Base-by-base conservation (phyloP, 2,113 vertebrate genomes). In the Amia ocellicauda region DNA sequence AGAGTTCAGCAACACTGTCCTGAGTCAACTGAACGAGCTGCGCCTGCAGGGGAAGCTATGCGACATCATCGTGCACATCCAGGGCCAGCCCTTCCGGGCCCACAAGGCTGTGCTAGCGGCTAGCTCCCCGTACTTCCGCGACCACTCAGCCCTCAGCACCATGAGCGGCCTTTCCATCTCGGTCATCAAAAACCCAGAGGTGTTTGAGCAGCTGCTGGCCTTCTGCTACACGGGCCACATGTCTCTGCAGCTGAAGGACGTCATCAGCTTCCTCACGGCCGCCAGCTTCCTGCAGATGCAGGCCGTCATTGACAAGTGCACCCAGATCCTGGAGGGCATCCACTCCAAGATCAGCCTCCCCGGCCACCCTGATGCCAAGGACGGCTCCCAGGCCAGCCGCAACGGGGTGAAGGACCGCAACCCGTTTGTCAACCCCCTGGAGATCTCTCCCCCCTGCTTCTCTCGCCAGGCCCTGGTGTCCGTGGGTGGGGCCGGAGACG, bases 201-300 rank as follows among this genome's bases (percentile, higher is more conserved):
- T 99, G 74, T 99, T 99, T 62, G 96, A 98, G 74, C 95, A 95
- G 87, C 87, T 99, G 75, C 91, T 99, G 51, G 91, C 94, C 14
- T 99, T 98, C 85, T 99, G 97, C 85, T 99, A 99, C 90, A 99
- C 97, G 61, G 97, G 97, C 81, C 95, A 91, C 79, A 98, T 99
- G 93, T 93, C 95, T 49, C 80, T 99, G 78, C 94, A 94, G 69
- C 90, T 98, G 69, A 97, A 97, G 79, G 97, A 99, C 26, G 94
- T 99, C 31, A 93, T 99, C 76, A 97, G 95, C 69, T 99, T 98
- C 77, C 91, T 99, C 13, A 99, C 97, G 0, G 97, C 97, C 14
- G 97, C 97, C 60, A 98, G 96, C 86, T 99, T 99, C 74, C 91
- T 99, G 45, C 97, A 99, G 84, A 98, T 99, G 97, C 96, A 98